These are phyloP conservation scores for Heteractis magnifica DNA, from an alignment of 92 coral and sea anemone genomes.

Conservation along the genomic window DNA sequence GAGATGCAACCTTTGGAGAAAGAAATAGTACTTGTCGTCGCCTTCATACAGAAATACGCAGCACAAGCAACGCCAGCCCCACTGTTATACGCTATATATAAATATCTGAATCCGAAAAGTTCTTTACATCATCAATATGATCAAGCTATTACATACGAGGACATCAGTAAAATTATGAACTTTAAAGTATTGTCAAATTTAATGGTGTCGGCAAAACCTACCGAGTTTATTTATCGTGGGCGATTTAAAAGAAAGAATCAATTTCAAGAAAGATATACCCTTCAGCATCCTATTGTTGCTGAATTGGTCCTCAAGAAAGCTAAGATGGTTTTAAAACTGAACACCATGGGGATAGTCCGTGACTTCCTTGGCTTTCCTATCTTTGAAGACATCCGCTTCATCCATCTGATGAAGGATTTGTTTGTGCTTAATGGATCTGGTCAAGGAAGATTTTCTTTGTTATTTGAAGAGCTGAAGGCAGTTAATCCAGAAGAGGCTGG, in stretches of 20 bases:
- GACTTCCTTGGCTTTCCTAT: constrained; percentile 63
- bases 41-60: constrained; percentile 72
- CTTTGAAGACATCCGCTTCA: constrained; percentile 39
- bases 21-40: constrained; percentile 73
- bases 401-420: constrained; percentile 50
- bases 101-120: no score
- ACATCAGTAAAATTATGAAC: constrained; percentile 70
- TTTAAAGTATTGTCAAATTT: constrained; percentile 60
- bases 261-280: constrained; percentile 49
- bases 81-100: neutral
- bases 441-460: constrained; percentile 52
- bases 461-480: constrained; percentile 61
- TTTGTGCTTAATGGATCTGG: constrained; percentile 61
- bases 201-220: constrained; percentile 66
- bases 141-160: constrained; percentile 57
- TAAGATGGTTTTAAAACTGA: constrained; percentile 18
- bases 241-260: neutral
- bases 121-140: neutral
- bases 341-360: constrained; percentile 37
- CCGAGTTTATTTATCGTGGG: constrained; percentile 3
- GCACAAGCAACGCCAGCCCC: constrained; percentile 71
- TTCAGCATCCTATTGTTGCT: constrained; percentile 73
- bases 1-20: constrained; percentile 65
- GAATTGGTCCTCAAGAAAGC: constrained; percentile 56
- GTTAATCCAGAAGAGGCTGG: constrained; percentile 51